These are phyloP conservation scores for Peromyscus nudipes DNA, from an alignment of 2,797 vertebrate genomes.

Conservation along the genomic window DNA sequence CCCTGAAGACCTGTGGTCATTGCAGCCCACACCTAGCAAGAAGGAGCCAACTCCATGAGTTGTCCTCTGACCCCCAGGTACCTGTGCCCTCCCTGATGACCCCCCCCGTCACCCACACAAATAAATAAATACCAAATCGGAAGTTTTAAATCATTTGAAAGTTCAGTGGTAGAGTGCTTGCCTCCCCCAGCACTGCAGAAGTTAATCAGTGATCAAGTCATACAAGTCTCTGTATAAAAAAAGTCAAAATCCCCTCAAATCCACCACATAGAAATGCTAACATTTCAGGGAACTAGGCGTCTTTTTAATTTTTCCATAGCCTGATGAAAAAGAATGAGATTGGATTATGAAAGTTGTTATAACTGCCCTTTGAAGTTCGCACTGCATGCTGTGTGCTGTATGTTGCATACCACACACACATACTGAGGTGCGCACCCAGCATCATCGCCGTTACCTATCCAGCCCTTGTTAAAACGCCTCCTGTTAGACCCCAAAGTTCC, in stretches of 20 bases:
- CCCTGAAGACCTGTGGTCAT: neutral
- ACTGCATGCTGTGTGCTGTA: neutral
- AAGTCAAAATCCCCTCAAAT: neutral
- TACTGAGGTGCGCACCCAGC: neutral
- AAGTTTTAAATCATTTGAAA: constrained; percentile 44
- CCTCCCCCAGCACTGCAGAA: neutral
- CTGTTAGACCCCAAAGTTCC: neutral
- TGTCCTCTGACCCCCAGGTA: neutral
- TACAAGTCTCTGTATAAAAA: constrained; percentile 40
- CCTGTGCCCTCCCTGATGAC: neutral
- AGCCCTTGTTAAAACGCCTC: constrained; percentile 11
- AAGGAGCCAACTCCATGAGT: neutral
- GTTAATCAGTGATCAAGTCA: neutral
- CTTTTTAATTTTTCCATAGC: neutral
- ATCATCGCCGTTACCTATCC: neutral
- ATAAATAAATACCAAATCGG: neutral
- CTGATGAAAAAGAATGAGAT: neutral
- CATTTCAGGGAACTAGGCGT: neutral
- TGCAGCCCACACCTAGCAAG: neutral
- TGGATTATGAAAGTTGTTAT: constrained; percentile 19
- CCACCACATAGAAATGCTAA: constrained; percentile 1
- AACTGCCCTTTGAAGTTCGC: constrained; percentile 36
- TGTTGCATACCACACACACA: neutral
- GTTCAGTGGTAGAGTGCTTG: neutral
- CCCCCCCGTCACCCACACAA: neutral